These are phyloP conservation scores for Creontiades dilutus DNA, from an alignment of 2,888 invertebrate species.

Conservation along the genomic window DNA sequence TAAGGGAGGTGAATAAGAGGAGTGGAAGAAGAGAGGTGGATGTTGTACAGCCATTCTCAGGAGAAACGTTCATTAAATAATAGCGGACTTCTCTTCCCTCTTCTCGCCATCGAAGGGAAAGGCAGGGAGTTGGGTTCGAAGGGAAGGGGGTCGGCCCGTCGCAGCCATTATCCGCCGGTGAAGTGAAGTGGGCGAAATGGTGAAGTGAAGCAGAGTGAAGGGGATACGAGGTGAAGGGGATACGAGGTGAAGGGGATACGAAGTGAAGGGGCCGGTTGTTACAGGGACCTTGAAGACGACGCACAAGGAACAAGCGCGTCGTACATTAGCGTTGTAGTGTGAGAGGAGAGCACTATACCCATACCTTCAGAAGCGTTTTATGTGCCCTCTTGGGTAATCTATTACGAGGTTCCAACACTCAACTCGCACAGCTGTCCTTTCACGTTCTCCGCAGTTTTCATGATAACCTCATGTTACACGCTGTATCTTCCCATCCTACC, in stretches of 20 bases:
- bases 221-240: not conserved
- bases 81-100: not conserved
- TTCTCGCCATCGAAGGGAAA: too few species aligned
- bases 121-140: not conserved
- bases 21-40: too few species aligned
- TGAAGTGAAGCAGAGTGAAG: conserved; percentile 8
- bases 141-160: not conserved
- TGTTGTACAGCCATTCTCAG: not conserved
- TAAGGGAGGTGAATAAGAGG: too few species aligned
- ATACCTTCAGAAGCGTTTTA: too few species aligned
- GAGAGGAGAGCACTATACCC: too few species aligned
- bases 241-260: not conserved
- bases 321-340: too few species aligned
- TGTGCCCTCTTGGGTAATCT: too few species aligned
- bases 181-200: not conserved
- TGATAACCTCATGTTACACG: too few species aligned
- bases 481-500: too few species aligned
- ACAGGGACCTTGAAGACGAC: not conserved
- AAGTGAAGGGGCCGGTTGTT: not conserved
- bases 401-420: too few species aligned
- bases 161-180: not conserved
- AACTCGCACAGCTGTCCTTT: too few species aligned
- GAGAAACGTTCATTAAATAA: conserved; percentile 19
- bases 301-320: not conserved
- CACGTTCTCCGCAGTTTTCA: too few species aligned